Evolutionary conservation across 2,113 vertebrate genomes (phyloP), one percentile per base, ranked within the genome.

Genomic region (Larimichthys polyactis): DNA sequence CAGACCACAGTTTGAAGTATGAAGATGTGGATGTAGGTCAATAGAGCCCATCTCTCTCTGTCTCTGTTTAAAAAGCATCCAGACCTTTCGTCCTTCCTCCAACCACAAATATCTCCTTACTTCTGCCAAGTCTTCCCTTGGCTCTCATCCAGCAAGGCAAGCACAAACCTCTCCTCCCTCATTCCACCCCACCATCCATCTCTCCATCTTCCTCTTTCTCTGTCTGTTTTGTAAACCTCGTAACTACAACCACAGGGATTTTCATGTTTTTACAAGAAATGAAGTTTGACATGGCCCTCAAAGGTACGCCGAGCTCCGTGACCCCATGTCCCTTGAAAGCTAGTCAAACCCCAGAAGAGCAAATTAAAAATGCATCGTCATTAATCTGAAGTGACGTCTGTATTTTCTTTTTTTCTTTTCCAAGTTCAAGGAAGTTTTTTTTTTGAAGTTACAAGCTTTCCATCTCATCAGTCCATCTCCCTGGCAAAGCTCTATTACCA

Each of bases 211-310:
- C 55, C 73, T 59, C 60, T 71, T 51, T 71, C 60, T 40, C 57
- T 6, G n/a, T 82, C 70, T 87, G 79, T 85, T 84, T 76, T 85
- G 76, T 81, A 89, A 87, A 87, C 72, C 62, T 70, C 17, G 43
- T 81, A 78, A 87, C 81, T 80, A 57, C 73, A 84, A 66, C 68
- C 79, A 60, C 51, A 2, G 83, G 75, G 73, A 90, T 79, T 81
- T 86, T 89, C 16, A 15, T 87, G 70, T 89, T 91, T 87, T 79
- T 52, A 78, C 57, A 83, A 73, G 78, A 81, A 88, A 82, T 91
- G 2, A 80, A 87, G 82, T 87, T 87, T 91, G 91, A 90, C 71
- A 84, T 59, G 75, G 71, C 5, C 59, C 83, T 80, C 73, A 78
- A 89, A 82, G 87, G 75, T 79, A 83, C 70, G 63, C 75, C 4